Conservation (phyloP, 2,113 vertebrate species). For the Chunga burmeisteri region DNA sequence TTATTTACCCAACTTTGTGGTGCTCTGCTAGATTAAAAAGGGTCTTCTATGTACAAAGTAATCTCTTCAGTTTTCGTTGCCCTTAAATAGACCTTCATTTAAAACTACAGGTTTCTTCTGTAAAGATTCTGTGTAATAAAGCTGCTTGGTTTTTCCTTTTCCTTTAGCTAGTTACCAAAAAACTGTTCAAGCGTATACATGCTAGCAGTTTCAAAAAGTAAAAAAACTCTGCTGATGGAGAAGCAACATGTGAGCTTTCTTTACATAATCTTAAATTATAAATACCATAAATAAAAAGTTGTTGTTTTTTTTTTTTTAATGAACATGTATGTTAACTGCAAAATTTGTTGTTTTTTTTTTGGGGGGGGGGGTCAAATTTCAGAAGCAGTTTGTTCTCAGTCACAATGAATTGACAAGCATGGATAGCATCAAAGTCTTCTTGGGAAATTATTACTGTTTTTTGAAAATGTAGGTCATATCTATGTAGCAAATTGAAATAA, state of each 20-base stretch:
- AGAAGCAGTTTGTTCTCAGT: not conserved
- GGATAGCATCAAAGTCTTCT: not conserved
- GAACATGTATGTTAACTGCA: not conserved
- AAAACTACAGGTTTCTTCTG: not conserved
- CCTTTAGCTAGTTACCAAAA: not conserved
- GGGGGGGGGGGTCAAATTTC: not conserved
- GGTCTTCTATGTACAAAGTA: not conserved
- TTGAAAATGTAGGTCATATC: slow-evolving; percentile 39
- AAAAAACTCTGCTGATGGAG: not conserved
- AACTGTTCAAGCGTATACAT: not conserved
- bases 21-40: not conserved
- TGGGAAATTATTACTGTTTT: not conserved
- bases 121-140: not conserved
- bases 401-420: not conserved
- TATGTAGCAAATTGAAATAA: slow-evolving; percentile 25
- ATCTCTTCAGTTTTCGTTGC: not conserved
- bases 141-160: not conserved
- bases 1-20: not conserved
- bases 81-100: not conserved
- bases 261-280: not conserved
- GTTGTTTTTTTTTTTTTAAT: not conserved
- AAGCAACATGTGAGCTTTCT: not conserved
- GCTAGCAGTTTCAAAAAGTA: not conserved
- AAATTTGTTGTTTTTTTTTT: not conserved
- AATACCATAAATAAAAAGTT: not conserved